A percentile compares a stretch with the other conserved stretches of the same genome.
Evolutionary conservation across 1,140 invertebrate genomes (phyloP).

Genomic region (Drosophila prosaltans): DNA sequence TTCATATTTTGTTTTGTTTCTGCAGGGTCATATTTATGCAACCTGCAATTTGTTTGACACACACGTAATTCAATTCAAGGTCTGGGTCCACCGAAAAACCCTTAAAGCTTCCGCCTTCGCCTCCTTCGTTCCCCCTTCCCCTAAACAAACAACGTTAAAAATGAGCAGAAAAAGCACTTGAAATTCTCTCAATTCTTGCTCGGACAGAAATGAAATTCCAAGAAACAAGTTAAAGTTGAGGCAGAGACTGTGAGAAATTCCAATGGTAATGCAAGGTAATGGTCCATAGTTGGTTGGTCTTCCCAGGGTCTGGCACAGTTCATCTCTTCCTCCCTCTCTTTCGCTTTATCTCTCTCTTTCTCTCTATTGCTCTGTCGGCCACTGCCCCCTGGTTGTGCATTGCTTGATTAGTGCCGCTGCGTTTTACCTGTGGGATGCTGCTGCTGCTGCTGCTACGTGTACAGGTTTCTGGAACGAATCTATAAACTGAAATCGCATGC

Average conservation of each 20-base stretch:
- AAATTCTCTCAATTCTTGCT: constrained; percentile 39
- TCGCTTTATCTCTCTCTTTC: constrained; percentile 2
- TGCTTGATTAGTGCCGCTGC: constrained; percentile 72
- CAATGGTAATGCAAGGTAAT: constrained; percentile 74
- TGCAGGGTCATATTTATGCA: constrained; percentile 18
- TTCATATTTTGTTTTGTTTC: constrained; percentile 17
- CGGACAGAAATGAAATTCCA: constrained; percentile 51
- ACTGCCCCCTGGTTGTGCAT: constrained; percentile 31
- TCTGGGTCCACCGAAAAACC: constrained; percentile 27
- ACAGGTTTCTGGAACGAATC: constrained; percentile 79
- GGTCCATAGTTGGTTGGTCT: constrained; percentile 40
- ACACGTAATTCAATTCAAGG: constrained; percentile 61
- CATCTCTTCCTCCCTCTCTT: too few species aligned
- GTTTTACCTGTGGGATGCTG: constrained; percentile 71
- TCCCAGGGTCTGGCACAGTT: constrained; percentile 12
- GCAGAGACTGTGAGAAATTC: constrained; percentile 63
- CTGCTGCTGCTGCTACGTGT: constrained; percentile 21
- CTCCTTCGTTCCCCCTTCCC: neutral
- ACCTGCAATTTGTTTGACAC: constrained; percentile 52
- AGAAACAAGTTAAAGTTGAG: constrained; percentile 72
- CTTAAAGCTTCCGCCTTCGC: constrained; percentile 40
- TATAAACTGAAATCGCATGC: constrained; percentile 74
- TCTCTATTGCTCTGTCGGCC: constrained; percentile 7
- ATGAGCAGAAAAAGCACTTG: constrained; percentile 65
- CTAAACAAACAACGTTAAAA: constrained; percentile 12